Conservation (phyloP, 2,113 vertebrate species). For the Larimichthys crocea region DNA sequence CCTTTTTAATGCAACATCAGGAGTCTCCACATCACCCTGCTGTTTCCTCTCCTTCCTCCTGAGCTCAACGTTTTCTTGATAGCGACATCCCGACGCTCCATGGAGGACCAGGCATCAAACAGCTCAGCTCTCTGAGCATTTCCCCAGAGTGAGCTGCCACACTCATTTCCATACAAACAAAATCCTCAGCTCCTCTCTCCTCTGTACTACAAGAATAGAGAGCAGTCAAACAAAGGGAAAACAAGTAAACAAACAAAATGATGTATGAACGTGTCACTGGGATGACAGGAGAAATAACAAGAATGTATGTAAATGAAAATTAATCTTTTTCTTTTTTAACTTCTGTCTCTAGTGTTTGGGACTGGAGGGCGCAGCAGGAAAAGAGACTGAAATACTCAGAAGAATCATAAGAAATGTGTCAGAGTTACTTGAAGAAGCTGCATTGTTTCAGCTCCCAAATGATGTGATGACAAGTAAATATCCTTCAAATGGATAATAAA, state of each 20-base stretch:
- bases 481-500: slow-evolving; percentile 45
- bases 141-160: slow-evolving; percentile 44
- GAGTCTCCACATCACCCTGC: background rate
- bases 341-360: slow-evolving; percentile 54
- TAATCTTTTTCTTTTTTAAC: slow-evolving; percentile 45
- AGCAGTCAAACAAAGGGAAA: slow-evolving; percentile 78
- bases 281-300: slow-evolving; percentile 22
- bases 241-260: slow-evolving; percentile 83
- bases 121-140: slow-evolving; percentile 4
- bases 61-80: background rate
- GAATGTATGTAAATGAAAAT: slow-evolving; percentile 76
- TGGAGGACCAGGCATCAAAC: slow-evolving; percentile 70
- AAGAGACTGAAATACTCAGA: background rate
- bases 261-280: slow-evolving; percentile 67
- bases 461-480: slow-evolving; percentile 36
- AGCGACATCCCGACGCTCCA: background rate
- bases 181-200: slow-evolving; percentile 54
- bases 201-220: slow-evolving; percentile 80
- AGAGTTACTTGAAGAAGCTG: slow-evolving; percentile 57
- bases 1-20: slow-evolving; percentile 5
- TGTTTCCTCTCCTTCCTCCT: background rate
- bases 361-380: slow-evolving; percentile 37
- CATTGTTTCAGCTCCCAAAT: slow-evolving; percentile 54
- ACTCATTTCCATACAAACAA: slow-evolving; percentile 80
- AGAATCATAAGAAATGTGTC: slow-evolving; percentile 38